phyloP scores from a whole-genome alignment of 2,888 invertebrate genomes.

The Xylocampa areola region DNA sequence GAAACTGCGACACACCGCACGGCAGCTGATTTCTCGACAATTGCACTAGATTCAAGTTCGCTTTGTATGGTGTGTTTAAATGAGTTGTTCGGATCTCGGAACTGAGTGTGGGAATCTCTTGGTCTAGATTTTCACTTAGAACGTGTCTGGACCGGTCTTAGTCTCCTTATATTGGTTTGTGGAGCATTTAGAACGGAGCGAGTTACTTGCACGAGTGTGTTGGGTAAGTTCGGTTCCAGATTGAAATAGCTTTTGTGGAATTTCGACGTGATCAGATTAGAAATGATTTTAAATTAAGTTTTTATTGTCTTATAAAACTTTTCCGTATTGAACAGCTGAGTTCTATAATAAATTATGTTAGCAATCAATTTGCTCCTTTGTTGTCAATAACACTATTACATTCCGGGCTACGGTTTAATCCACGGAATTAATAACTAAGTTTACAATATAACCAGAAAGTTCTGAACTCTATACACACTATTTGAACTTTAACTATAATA shows the following conservation, averaged over 20 bases:
- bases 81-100: slow-evolving; percentile 52
- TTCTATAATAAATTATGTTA: slow-evolving; percentile 4
- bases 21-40: no score
- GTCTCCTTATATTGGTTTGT: slow-evolving; percentile 34
- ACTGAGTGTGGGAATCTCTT: slow-evolving; percentile 64
- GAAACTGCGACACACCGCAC: no score
- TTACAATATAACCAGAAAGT: slow-evolving; percentile 29
- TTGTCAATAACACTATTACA: slow-evolving; percentile 36
- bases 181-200: slow-evolving; percentile 38
- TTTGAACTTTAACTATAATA: background rate
- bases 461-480: slow-evolving; percentile 4
- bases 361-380: slow-evolving; percentile 38
- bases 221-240: slow-evolving; percentile 15
- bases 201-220: slow-evolving; percentile 27
- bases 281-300: background rate
- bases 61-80: slow-evolving; percentile 44
- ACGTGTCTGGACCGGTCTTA: slow-evolving; percentile 60
- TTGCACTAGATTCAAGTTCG: slow-evolving; percentile 35
- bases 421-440: slow-evolving; percentile 46
- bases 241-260: slow-evolving; percentile 25
- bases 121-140: slow-evolving; percentile 63
- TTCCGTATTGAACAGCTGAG: background rate
- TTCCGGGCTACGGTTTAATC: slow-evolving; percentile 31
- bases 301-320: background rate
- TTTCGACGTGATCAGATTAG: background rate